These are phyloP conservation scores for Sialia sialis DNA, from an alignment of 2,113 vertebrate species.

Conservation along the genomic window DNA sequence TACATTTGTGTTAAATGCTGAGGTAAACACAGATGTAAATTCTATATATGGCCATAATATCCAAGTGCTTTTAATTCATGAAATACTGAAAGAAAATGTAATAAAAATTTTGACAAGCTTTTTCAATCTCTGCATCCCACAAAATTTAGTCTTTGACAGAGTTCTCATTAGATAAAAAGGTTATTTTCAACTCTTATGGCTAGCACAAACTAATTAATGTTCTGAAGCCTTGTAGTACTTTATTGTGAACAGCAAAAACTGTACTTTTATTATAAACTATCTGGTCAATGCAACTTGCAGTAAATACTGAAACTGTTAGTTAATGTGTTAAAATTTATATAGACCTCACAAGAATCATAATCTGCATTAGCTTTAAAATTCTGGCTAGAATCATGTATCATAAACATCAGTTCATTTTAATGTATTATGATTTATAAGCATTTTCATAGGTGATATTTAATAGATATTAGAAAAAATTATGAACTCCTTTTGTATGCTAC, in stretches of 20 bases:
- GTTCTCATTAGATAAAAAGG: neutral
- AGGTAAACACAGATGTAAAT: neutral
- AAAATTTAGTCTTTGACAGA: neutral
- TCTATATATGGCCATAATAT: neutral
- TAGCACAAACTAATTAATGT: neutral
- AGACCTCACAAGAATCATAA: neutral
- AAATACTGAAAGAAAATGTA: neutral
- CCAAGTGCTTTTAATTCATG: neutral
- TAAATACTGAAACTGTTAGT: neutral
- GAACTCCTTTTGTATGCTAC: neutral
- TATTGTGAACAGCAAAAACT: neutral
- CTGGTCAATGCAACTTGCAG: neutral
- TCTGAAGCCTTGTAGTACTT: neutral
- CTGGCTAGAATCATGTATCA: neutral
- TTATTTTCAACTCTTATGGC: neutral
- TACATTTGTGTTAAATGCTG: neutral
- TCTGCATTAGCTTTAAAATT: neutral
- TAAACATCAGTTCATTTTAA: neutral
- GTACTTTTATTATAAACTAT: neutral
- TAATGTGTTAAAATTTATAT: neutral
- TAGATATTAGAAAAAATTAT: neutral
- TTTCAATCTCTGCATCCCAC: neutral
- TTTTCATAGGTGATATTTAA: neutral
- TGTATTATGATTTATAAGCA: neutral
- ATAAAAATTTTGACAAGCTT: neutral